phyloP scores from a whole-genome alignment of 2,113 vertebrate genomes.

The Isurus oxyrinchus region DNA sequence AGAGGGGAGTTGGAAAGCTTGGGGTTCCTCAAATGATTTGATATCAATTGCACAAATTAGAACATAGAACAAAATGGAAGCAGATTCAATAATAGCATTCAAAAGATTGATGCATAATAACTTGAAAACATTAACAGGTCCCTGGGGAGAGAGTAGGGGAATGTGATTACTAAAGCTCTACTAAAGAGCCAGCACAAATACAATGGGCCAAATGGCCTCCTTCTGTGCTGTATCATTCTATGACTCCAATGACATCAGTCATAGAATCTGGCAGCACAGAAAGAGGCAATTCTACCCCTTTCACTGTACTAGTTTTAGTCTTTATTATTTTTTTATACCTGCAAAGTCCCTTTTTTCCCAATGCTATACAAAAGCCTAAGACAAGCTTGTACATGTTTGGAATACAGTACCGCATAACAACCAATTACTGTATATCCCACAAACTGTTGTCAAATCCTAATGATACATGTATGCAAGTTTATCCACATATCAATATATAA shows the following conservation, averaged over 20 bases:
- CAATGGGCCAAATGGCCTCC: neutral
- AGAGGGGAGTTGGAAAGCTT: neutral
- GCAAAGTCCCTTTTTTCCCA: neutral
- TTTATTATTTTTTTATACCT: slow-evolving; percentile 14
- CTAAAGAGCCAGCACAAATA: neutral
- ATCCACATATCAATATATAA: neutral
- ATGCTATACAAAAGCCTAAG: neutral
- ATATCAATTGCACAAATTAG: neutral
- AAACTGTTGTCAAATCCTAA: slow-evolving; percentile 27
- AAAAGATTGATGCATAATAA: neutral
- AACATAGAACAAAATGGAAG: neutral
- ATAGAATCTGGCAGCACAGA: neutral
- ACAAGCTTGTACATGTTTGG: slow-evolving; percentile 14
- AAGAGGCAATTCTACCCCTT: neutral
- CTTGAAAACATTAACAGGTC: neutral
- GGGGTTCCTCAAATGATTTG: neutral
- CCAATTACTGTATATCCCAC: slow-evolving; percentile 11
- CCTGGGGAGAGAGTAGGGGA: no score
- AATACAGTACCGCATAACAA: slow-evolving; percentile 13
- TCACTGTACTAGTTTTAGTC: neutral
- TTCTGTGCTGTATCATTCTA: neutral
- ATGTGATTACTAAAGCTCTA: neutral
- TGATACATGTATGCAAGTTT: slow-evolving; percentile 14
- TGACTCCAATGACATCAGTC: neutral
- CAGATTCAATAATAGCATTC: neutral